Evolutionary conservation across 1,140 invertebrate genomes (phyloP).

Genomic region (Acyrthosiphon pisum): DNA sequence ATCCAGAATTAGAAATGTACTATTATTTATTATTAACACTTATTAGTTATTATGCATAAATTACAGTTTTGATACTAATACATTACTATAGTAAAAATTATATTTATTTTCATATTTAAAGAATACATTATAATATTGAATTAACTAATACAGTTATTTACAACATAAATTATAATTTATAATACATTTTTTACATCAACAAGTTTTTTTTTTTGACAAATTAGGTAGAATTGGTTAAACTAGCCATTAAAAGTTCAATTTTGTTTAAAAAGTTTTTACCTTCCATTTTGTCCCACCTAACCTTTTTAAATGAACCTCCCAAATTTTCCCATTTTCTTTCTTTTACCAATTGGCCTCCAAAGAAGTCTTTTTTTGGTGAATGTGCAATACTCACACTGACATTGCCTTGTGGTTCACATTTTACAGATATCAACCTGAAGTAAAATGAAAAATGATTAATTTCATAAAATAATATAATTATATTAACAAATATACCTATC

Average conservation of each 20-base stretch:
- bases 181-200: not conserved
- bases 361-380: conserved; percentile 85
- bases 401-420: conserved; percentile 79
- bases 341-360: conserved; percentile 82
- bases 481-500: conserved; percentile 67
- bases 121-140: conserved; percentile 1
- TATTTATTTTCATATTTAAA: not conserved
- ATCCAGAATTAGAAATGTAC: not conserved
- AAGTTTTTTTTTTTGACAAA: not conserved
- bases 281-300: conserved; percentile 92
- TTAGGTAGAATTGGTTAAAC: conserved; percentile 72
- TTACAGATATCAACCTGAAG: conserved; percentile 81
- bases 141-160: not conserved
- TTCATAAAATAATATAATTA: conserved; percentile 17
- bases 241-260: conserved; percentile 95
- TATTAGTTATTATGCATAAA: not conserved
- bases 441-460: conserved; percentile 40
- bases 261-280: conserved; percentile 97
- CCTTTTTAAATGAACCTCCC: conserved; percentile 87
- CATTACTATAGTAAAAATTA: not conserved
- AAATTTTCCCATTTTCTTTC: conserved; percentile 92
- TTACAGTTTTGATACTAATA: not conserved
- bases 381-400: conserved; percentile 79
- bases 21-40: not conserved
- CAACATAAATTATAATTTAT: conserved; percentile 2